phyloP scores from a whole-genome alignment of 1,140 invertebrate species.

The Goniozus legneri region DNA sequence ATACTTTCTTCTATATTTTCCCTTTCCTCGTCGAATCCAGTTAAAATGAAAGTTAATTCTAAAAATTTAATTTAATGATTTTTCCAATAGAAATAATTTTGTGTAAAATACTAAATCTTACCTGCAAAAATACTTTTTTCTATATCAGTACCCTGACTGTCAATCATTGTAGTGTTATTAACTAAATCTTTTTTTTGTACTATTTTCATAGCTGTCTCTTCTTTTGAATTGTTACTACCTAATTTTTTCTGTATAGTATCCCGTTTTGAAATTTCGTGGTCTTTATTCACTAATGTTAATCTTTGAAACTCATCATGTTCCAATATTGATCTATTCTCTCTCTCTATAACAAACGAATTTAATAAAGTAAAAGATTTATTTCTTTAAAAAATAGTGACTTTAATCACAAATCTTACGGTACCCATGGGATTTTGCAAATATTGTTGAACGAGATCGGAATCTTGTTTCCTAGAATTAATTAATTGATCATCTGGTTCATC shows the following conservation, averaged over 20 bases:
- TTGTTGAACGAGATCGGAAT: conserved; percentile 36
- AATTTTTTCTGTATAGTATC: conserved; percentile 6
- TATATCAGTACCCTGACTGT: conserved; percentile 17
- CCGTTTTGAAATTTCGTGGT: conserved; percentile 24
- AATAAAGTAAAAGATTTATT: not conserved
- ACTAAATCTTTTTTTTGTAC: not conserved
- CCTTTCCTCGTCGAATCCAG: conserved; percentile 48
- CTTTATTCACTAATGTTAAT: not conserved
- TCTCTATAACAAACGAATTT: conserved; percentile 1
- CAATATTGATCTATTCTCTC: conserved; percentile 6
- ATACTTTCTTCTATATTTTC: conserved; percentile 44
- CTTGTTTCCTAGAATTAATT: conserved; percentile 12
- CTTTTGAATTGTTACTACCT: not conserved
- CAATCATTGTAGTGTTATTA: conserved; percentile 17
- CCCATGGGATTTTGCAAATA: conserved; percentile 39
- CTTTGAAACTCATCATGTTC: not conserved
- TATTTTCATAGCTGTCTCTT: not conserved
- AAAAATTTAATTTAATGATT: too few relatives aligned
- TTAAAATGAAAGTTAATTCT: conserved; percentile 51
- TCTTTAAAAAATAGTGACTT: too few relatives aligned
- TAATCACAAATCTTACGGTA: too few relatives aligned
- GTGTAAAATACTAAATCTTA: conserved; percentile 33
- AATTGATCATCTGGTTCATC: conserved; percentile 8
- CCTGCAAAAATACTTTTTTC: conserved; percentile 31
- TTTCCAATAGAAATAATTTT: too few relatives aligned